Conservation (phyloP, 2,797 vertebrate genomes). For the Chloroceryle amazona region DNA sequence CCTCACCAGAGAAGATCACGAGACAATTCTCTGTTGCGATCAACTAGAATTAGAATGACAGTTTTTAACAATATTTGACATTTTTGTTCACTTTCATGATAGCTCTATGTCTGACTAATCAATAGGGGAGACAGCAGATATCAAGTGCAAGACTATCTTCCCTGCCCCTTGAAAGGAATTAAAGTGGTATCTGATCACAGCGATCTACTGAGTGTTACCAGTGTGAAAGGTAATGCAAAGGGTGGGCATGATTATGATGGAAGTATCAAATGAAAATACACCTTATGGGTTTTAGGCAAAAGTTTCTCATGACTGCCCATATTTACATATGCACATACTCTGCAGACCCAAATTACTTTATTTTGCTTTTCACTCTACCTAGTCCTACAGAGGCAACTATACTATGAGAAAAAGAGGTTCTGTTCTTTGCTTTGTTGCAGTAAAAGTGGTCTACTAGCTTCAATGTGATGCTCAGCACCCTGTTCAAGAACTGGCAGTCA, state of each 20-base stretch:
- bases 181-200: not conserved
- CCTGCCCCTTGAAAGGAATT: accelerated
- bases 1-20: not conserved
- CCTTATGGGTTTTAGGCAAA: not conserved
- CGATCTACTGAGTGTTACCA: not conserved
- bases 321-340: not conserved
- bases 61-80: not conserved
- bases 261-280: not conserved
- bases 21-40: not conserved
- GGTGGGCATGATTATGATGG: not conserved
- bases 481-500: not conserved
- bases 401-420: not conserved
- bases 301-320: not conserved
- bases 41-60: not conserved
- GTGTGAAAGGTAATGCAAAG: not conserved
- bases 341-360: not conserved
- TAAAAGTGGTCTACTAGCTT: not conserved
- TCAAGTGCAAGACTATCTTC: not conserved
- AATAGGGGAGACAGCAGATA: not conserved
- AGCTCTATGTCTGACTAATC: not conserved
- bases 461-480: accelerated
- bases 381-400: not conserved
- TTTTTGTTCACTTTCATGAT: not conserved
- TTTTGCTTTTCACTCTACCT: not conserved
- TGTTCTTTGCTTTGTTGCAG: not conserved